phyloP scores from a whole-genome alignment of 2,888 invertebrate species.

The Cephalotes varians region DNA sequence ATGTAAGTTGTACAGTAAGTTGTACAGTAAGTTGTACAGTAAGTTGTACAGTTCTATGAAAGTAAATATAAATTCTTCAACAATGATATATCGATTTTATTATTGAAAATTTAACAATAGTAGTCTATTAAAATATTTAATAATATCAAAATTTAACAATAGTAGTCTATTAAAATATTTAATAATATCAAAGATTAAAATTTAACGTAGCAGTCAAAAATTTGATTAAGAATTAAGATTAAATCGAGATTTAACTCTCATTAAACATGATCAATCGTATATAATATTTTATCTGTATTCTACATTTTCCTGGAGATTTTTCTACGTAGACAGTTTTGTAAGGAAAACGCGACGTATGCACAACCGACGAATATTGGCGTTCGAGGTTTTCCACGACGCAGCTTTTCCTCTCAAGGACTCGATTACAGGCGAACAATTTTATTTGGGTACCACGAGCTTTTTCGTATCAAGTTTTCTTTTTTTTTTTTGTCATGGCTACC shows the following conservation, averaged over 20 bases:
- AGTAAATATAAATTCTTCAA: neutral
- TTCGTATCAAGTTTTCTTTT: constrained; percentile 29
- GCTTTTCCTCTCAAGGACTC: constrained; percentile 54
- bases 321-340: constrained; percentile 15
- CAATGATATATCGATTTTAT: neutral
- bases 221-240: neutral
- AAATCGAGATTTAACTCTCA: constrained; percentile 14
- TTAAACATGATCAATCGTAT: neutral
- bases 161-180: neutral
- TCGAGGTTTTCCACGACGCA: constrained; percentile 38
- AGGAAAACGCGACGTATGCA: constrained; percentile 45
- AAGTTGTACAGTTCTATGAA: too few relatives aligned
- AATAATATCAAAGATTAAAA: neutral
- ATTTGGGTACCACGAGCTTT: constrained; percentile 46
- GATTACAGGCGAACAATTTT: constrained; percentile 51
- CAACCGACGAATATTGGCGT: constrained; percentile 37
- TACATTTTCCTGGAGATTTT: neutral
- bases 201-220: neutral
- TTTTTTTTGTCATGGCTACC: constrained; percentile 34
- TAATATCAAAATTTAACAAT: neutral
- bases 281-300: constrained; percentile 8
- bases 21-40: too few relatives aligned
- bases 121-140: neutral
- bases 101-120: neutral
- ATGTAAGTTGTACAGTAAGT: too few relatives aligned